phyloP scores from a whole-genome alignment of 2,113 vertebrate genomes.

The Pelobates fuscus region DNA sequence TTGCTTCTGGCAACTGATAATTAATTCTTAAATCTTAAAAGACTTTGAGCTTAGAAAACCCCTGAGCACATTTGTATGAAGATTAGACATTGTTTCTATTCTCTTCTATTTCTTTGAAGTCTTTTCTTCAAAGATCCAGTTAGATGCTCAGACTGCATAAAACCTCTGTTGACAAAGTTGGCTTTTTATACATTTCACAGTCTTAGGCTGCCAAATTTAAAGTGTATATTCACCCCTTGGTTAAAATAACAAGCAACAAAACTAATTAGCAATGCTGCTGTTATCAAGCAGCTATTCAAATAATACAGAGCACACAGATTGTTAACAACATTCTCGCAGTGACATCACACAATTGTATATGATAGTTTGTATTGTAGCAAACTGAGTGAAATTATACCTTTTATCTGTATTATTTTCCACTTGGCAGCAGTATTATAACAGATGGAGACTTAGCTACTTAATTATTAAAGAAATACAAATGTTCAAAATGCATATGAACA shows the following conservation, averaged over 20 bases:
- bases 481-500: too few relatives aligned
- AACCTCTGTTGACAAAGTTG: constrained; percentile 53
- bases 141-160: constrained; percentile 56
- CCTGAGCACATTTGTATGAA: constrained; percentile 66
- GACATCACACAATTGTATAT: constrained; percentile 31
- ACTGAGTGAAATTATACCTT: constrained; percentile 5
- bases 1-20: constrained; percentile 68
- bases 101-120: constrained; percentile 68
- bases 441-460: neutral
- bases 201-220: constrained; percentile 43
- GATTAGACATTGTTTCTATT: constrained; percentile 73
- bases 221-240: constrained; percentile 40
- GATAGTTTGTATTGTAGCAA: constrained; percentile 9
- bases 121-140: constrained; percentile 66
- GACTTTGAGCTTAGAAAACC: constrained; percentile 62
- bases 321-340: constrained; percentile 5
- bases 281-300: constrained; percentile 13
- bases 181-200: constrained; percentile 54
- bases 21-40: constrained; percentile 74
- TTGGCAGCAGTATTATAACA: constrained; percentile 14
- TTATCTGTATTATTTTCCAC: constrained; percentile 13
- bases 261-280: constrained; percentile 28
- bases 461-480: neutral
- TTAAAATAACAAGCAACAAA: constrained; percentile 40
- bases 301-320: constrained; percentile 6